These are phyloP conservation scores for Hephaestus fuliginosus DNA, from an alignment of 2,797 vertebrate genomes.

Conservation along the genomic window DNA sequence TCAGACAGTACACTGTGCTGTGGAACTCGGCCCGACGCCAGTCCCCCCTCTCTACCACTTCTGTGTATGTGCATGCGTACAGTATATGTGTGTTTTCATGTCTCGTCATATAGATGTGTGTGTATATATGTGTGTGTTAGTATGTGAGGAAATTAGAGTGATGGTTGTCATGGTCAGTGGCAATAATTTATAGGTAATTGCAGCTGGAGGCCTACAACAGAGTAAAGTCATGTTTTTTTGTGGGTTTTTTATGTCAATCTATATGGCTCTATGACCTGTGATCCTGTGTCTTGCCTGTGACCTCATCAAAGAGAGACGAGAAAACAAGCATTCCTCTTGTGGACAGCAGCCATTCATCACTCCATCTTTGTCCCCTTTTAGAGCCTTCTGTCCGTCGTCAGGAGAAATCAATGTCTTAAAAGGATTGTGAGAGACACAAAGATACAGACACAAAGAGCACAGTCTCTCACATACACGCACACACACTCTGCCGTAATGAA, in stretches of 20 bases:
- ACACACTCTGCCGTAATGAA: conserved; percentile 22
- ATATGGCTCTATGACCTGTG: conserved; percentile 70
- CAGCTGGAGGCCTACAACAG: conserved; percentile 74
- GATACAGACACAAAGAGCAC: conserved; percentile 71
- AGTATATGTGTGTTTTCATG: conserved; percentile 18
- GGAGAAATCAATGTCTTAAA: conserved; percentile 81
- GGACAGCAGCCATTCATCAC: conserved; percentile 82
- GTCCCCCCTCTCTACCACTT: conserved; percentile 17
- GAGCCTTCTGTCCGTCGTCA: conserved; percentile 68
- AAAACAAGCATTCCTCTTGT: conserved; percentile 81
- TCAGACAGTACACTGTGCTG: conserved; percentile 43
- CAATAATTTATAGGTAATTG: conserved; percentile 77
- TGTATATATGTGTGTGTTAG: conserved; percentile 7
- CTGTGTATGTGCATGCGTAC: neutral
- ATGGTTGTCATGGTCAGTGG: conserved; percentile 67
- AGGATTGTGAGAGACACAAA: conserved; percentile 62
- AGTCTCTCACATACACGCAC: conserved; percentile 31
- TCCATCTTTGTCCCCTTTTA: conserved; percentile 80
- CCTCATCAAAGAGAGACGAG: conserved; percentile 81
- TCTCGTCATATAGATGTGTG: conserved; percentile 1
- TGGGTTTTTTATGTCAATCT: conserved; percentile 77
- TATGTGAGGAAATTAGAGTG: conserved; percentile 67
- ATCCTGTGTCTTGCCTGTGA: conserved; percentile 77
- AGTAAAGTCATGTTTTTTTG: conserved; percentile 76
- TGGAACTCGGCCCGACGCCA: conserved; percentile 25